Evolutionary conservation across 2,113 vertebrate species (phyloP).

Genomic region (Channa maculata): DNA sequence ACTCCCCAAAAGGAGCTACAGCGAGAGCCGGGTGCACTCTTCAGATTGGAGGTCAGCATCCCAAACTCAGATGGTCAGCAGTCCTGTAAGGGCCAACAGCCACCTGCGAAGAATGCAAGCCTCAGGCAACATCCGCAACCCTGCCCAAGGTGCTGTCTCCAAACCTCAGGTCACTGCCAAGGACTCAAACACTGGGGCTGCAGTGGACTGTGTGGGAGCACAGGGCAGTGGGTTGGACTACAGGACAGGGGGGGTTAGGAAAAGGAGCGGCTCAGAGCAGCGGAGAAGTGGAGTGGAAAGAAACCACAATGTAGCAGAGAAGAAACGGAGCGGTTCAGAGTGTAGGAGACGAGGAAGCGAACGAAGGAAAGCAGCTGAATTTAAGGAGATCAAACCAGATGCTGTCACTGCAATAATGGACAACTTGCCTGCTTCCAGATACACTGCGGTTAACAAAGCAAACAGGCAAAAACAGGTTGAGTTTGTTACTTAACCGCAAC

Average conservation of each 20-base stretch:
- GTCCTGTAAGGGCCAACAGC: conserved; percentile 57
- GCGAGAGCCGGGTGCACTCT: conserved; percentile 73
- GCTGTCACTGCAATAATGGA: conserved; percentile 57
- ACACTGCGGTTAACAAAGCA: neutral
- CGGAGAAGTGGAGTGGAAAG: conserved; percentile 25
- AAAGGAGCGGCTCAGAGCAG: conserved; percentile 66
- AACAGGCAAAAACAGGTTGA: conserved; percentile 70
- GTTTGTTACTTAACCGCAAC: conserved; percentile 65
- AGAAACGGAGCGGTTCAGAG: conserved; percentile 60
- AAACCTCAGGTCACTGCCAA: conserved; percentile 23
- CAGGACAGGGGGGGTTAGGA: conserved; percentile 19
- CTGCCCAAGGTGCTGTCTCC: conserved; percentile 36
- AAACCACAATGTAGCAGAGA: conserved; percentile 28
- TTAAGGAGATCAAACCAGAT: conserved; percentile 59
- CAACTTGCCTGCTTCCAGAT: conserved; percentile 56
- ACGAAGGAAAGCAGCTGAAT: conserved; percentile 17
- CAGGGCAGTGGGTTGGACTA: conserved; percentile 6
- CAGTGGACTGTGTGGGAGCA: neutral
- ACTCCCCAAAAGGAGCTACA: conserved; percentile 76
- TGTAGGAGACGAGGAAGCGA: conserved; percentile 51
- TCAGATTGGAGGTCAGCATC: conserved; percentile 7
- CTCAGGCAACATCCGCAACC: conserved; percentile 79
- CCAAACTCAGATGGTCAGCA: conserved; percentile 44
- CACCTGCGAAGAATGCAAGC: conserved; percentile 81
- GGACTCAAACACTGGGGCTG: neutral